phyloP scores from a whole-genome alignment of 2,888 invertebrate species.

The Melipona beecheii region DNA sequence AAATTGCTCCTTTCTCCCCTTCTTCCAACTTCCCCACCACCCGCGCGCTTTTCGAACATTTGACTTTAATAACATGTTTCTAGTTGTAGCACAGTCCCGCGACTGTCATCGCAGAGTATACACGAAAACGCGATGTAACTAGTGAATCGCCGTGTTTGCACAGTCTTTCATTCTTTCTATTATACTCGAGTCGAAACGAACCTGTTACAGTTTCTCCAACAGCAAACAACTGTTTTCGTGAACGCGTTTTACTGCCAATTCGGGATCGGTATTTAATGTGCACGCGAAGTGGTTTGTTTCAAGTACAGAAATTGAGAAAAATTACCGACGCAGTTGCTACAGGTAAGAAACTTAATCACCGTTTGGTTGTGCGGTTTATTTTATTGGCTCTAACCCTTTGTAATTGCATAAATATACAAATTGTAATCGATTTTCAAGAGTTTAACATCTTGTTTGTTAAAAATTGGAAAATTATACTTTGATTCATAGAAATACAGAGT shows the following conservation, averaged over 20 bases:
- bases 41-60: slow-evolving; percentile 71
- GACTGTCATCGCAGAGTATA: slow-evolving; percentile 66
- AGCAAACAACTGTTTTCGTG: not conserved
- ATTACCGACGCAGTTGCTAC: not conserved
- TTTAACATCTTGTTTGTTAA: not conserved
- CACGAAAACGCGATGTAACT: slow-evolving; percentile 45
- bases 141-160: slow-evolving; percentile 26
- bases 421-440: not conserved
- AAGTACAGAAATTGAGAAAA: not conserved
- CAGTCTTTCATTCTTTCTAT: slow-evolving; percentile 6
- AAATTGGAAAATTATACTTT: not conserved
- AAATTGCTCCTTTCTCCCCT: slow-evolving; percentile 15
- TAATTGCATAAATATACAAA: not conserved
- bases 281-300: slow-evolving; percentile 30
- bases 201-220: not conserved
- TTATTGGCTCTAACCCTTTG: not conserved
- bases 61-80: slow-evolving; percentile 49
- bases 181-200: slow-evolving; percentile 1
- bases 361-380: not conserved
- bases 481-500: not conserved
- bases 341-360: slow-evolving; percentile 28
- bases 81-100: slow-evolving; percentile 65
- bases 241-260: not conserved
- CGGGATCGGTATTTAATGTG: slow-evolving; percentile 36
- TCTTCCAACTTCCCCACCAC: slow-evolving; percentile 55